Base-by-base conservation (phyloP, 2,113 vertebrate species). In the Tyto alba region DNA sequence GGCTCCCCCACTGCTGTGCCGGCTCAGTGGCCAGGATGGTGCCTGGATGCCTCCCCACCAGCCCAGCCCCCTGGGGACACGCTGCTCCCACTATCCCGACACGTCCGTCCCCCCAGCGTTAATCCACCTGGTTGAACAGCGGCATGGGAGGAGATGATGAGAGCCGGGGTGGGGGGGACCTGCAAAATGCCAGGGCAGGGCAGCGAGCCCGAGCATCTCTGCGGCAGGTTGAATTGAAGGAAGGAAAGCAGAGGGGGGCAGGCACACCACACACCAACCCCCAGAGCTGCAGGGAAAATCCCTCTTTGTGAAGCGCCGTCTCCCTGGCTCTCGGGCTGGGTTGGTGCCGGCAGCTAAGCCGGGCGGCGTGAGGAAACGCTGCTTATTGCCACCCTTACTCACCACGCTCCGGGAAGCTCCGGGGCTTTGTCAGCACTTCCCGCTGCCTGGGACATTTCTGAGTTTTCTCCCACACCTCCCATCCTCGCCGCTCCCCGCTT, bases 361-460 rank as follows among this genome's bases (percentile, higher is more conserved):
- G 13, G 80, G 82, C 4, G 1, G 79, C 2, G 4, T 90, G 89
- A 96, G 85, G 96, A 91, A 97, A 90, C 38, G 20, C 36, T 25
- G 72, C 76, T 88, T 60, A 75, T 85, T 67, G 76, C 82, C 89
- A 83, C 66, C 75, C 85, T 95, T 96, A 96, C 91, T 95, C 94
- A 90, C 82, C 15, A 73, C 6, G 6, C 91, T 83, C 67, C 18
- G 11, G 95, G 68, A 92, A 95, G 92, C 81, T 92, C 73, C 2
- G 2, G 29, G 62, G 47, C 57, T 96, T 92, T 82, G 87, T 94
- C 86, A 95, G 85, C 53, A 50, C 81, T 83, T 96, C 92, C 93
- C 2, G 4, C 62, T 81, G 81, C 82, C 69, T 80, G 55, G 57
- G 80, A 85, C 0, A 0, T n/a, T 75, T 38, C 71, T 47, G 80